Evolutionary conservation across 2,797 vertebrate genomes (phyloP).

Genomic region (Typhlichthys eigenmanni): DNA sequence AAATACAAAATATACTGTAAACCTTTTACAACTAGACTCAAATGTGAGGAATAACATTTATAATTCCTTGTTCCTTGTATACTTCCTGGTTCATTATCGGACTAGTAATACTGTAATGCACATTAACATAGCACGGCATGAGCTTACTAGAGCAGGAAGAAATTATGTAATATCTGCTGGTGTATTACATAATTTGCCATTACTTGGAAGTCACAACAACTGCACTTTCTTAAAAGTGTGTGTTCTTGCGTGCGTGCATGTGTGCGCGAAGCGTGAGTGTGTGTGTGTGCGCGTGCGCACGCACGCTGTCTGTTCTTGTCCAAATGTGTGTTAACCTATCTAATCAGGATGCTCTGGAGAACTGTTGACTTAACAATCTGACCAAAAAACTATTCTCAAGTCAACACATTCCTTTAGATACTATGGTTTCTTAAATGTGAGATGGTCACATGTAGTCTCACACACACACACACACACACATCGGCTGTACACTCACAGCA

Average conservation of each 20-base stretch:
- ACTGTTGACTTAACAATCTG: conserved; percentile 31
- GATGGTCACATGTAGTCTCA: too few species aligned
- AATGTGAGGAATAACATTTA: too few species aligned
- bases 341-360: conserved; percentile 58
- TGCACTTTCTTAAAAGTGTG: conserved; percentile 56
- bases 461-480: conserved; percentile 4
- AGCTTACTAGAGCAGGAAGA: too few species aligned
- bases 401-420: conserved; percentile 21
- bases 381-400: conserved; percentile 50
- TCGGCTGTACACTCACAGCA: conserved; percentile 1
- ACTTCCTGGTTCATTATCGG: too few species aligned
- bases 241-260: conserved; percentile 20
- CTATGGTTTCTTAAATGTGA: not conserved
- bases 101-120: too few species aligned
- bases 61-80: too few species aligned
- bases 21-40: too few species aligned
- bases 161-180: not conserved
- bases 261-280: conserved; percentile 10
- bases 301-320: conserved; percentile 1
- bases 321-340: conserved; percentile 32
- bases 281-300: conserved; percentile 20
- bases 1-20: too few species aligned
- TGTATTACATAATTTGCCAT: conserved; percentile 45
- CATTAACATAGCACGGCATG: too few species aligned
- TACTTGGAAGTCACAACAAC: conserved; percentile 20